phyloP scores from a whole-genome alignment of 2,797 vertebrate species.

The Bradypus variegatus region DNA sequence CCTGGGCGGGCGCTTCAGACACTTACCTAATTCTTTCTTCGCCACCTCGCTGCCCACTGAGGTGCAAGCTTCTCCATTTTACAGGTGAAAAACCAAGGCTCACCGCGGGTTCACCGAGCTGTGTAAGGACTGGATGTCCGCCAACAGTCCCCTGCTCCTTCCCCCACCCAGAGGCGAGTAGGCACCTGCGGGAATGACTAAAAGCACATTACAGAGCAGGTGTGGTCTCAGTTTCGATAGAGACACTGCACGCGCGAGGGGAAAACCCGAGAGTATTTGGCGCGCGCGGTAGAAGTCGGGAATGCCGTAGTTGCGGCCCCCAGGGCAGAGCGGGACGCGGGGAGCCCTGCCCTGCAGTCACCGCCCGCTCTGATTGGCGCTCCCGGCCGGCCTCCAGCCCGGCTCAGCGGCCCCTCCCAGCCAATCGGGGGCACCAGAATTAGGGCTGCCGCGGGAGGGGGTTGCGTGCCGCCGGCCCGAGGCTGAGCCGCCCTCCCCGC shows the following conservation, averaged over 20 bases:
- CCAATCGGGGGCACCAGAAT: constrained; percentile 60
- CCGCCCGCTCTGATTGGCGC: constrained; percentile 56
- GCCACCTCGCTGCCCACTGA: neutral
- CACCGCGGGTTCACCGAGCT: neutral
- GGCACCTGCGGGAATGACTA: neutral
- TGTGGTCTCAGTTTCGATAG: neutral
- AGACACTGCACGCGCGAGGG: neutral
- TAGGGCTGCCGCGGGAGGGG: constrained; percentile 12
- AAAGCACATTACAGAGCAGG: neutral
- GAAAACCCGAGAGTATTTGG: fast-evolving
- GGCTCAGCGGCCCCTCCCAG: constrained; percentile 56
- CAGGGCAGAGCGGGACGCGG: neutral
- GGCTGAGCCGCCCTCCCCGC: constrained; percentile 20
- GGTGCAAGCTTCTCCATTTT: neutral
- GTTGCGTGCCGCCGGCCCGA: neutral
- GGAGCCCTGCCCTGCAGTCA: neutral
- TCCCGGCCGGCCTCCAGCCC: constrained; percentile 40
- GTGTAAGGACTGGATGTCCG: neutral
- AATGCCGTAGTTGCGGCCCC: neutral
- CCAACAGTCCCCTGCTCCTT: neutral
- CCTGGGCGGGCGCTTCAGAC: neutral
- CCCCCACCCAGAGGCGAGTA: neutral
- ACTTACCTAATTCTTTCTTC: neutral
- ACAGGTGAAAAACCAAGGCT: neutral
- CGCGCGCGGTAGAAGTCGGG: neutral